Percentiles rank a stretch among this genome's conserved stretches.
Evolutionary conservation across 2,888 invertebrate species (phyloP).

Genomic region (Heliconius sara): DNA sequence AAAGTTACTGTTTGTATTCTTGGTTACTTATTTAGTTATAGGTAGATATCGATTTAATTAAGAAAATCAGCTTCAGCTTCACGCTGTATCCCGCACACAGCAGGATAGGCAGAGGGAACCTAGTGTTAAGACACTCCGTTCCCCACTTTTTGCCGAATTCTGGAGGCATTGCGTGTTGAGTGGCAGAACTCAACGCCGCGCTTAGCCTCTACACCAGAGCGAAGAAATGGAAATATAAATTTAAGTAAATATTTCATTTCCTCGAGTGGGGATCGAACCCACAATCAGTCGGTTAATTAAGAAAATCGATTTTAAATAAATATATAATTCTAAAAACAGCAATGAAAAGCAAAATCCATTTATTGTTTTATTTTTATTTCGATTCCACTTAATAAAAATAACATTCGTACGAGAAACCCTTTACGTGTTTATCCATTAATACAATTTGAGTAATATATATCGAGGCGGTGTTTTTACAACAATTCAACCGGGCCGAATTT

Average conservation of each 20-base stretch:
- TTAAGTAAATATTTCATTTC: too few relatives aligned
- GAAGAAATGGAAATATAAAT: too few relatives aligned
- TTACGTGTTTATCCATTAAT: conserved; percentile 63
- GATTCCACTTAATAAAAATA: conserved; percentile 50
- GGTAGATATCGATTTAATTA: neutral
- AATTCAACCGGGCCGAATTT: conserved; percentile 46
- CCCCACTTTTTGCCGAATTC: too few relatives aligned
- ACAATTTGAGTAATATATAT: conserved; percentile 58
- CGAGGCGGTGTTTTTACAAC: conserved; percentile 56
- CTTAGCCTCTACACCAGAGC: too few relatives aligned
- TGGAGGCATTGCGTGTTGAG: too few relatives aligned
- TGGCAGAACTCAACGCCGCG: too few relatives aligned
- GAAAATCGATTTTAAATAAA: neutral
- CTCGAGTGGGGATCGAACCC: too few relatives aligned
- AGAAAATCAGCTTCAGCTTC: too few relatives aligned
- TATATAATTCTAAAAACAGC: neutral
- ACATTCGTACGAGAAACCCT: conserved; percentile 66
- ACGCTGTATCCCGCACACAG: too few relatives aligned
- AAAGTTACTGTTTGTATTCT: neutral
- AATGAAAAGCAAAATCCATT: neutral
- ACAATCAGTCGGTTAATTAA: too few relatives aligned
- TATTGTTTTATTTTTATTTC: neutral
- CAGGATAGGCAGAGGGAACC: too few relatives aligned
- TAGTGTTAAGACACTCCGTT: too few relatives aligned
- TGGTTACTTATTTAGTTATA: neutral